These are phyloP conservation scores for Phenganax marumi DNA, from an alignment of 92 coral and sea anemone genomes.

Conservation along the genomic window DNA sequence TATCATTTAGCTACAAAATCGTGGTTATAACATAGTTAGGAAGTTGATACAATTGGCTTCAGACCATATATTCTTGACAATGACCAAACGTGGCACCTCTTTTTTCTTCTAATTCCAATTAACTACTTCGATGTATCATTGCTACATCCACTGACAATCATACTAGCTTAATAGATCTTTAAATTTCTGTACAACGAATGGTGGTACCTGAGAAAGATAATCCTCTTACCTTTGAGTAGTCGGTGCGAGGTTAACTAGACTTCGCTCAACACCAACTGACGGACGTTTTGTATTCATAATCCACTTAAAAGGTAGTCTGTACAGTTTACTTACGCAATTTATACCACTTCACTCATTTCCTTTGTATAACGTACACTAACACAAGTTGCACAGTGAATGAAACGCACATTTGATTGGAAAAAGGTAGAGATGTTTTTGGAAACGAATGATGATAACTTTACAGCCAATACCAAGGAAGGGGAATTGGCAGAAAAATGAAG, in stretches of 20 bases:
- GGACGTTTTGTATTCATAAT: background rate
- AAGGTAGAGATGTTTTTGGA: background rate
- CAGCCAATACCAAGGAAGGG: background rate
- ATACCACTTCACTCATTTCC: background rate
- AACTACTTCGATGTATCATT: too few species aligned
- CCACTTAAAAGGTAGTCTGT: background rate
- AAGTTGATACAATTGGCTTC: too few species aligned
- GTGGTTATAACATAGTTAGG: too few species aligned
- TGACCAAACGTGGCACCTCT: too few species aligned
- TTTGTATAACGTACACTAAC: background rate
- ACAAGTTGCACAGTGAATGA: background rate
- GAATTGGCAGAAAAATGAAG: background rate
- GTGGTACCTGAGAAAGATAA: background rate
- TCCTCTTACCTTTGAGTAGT: constrained; percentile 12
- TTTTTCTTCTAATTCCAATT: too few species aligned
- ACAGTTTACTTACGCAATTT: background rate
- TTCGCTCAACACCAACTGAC: constrained; percentile 14
- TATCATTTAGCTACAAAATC: too few species aligned
- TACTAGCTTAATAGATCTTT: too few species aligned
- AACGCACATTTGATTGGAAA: background rate
- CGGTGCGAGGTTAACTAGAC: background rate
- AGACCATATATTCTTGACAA: too few species aligned
- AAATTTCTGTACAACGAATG: background rate
- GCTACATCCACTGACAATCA: too few species aligned
- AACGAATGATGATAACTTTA: background rate